These are phyloP conservation scores for Pyxicephalus adspersus DNA, from an alignment of 2,113 vertebrate species.

Conservation along the genomic window DNA sequence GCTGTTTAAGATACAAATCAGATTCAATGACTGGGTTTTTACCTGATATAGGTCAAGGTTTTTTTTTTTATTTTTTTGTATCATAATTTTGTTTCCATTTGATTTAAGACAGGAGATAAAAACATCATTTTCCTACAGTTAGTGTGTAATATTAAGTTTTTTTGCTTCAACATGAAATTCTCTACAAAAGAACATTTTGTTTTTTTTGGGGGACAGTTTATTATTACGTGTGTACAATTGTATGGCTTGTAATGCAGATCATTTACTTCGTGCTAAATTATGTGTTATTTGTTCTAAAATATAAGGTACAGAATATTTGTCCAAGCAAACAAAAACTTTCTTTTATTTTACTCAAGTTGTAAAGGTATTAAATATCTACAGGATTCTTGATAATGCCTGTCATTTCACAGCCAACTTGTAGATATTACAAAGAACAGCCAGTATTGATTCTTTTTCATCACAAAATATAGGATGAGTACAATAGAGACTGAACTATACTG, in stretches of 20 bases:
- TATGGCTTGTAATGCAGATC: slow-evolving; percentile 5
- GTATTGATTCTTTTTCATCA: neutral
- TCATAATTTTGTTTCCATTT: no score
- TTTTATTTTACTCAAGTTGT: neutral
- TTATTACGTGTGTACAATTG: slow-evolving; percentile 25
- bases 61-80: no score
- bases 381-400: neutral
- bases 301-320: slow-evolving; percentile 3
- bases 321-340: slow-evolving; percentile 16
- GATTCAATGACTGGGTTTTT: no score
- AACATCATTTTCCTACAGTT: no score
- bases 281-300: slow-evolving; percentile 13
- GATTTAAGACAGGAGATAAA: no score
- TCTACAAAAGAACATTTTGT: neutral
- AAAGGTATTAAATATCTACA: slow-evolving; percentile 8
- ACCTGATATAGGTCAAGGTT: no score
- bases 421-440: neutral
- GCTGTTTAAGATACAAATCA: no score
- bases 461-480: neutral
- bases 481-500: neutral
- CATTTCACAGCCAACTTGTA: neutral
- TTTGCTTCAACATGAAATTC: neutral
- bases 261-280: slow-evolving; percentile 38
- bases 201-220: slow-evolving; percentile 10
- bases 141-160: neutral